phyloP scores from a whole-genome alignment of 2,888 invertebrate species.

The Ormyrus thymus region DNA sequence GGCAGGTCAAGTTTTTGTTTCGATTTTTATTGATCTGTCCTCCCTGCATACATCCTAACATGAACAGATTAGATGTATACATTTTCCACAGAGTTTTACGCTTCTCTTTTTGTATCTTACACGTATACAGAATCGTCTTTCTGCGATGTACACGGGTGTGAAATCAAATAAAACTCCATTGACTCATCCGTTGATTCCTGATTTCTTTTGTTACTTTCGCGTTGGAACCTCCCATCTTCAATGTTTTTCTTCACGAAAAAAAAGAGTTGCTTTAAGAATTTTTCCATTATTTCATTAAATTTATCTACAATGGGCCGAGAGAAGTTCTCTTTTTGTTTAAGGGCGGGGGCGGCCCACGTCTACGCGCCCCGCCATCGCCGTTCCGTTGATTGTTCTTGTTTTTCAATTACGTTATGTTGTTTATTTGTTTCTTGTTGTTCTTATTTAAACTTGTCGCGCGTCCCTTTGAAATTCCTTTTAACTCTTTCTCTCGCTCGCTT shows the following conservation, averaged over 20 bases:
- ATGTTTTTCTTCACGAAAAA: slow-evolving; percentile 37
- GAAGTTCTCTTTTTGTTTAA: slow-evolving; percentile 58
- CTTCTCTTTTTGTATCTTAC: slow-evolving; percentile 50
- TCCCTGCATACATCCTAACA: slow-evolving; percentile 73
- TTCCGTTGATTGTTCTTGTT: slow-evolving; percentile 57
- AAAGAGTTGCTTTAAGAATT: slow-evolving; percentile 53
- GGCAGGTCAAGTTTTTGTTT: slow-evolving; percentile 64
- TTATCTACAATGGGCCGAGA: slow-evolving; percentile 75
- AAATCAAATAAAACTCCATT: slow-evolving; percentile 54
- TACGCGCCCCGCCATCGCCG: slow-evolving; percentile 75
- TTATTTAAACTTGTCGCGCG: slow-evolving; percentile 68
- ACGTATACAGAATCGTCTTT: slow-evolving; percentile 52
- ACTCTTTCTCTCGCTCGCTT: slow-evolving; percentile 52
- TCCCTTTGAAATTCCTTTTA: slow-evolving; percentile 60
- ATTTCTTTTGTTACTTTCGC: slow-evolving; percentile 21
- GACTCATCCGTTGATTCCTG: slow-evolving; percentile 28
- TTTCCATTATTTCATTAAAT: slow-evolving; percentile 68
- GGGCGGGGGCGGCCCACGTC: slow-evolving; percentile 75
- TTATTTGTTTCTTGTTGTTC: slow-evolving; percentile 57
- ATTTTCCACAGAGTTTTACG: slow-evolving; percentile 59
- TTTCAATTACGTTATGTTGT: slow-evolving; percentile 16
- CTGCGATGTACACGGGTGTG: slow-evolving; percentile 57
- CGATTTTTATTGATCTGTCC: slow-evolving; percentile 70
- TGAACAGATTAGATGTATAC: slow-evolving; percentile 73
- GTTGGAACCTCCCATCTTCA: slow-evolving; percentile 10